These are phyloP conservation scores for Xestia sexstrigata DNA, from an alignment of 2,888 invertebrate genomes.

Conservation along the genomic window DNA sequence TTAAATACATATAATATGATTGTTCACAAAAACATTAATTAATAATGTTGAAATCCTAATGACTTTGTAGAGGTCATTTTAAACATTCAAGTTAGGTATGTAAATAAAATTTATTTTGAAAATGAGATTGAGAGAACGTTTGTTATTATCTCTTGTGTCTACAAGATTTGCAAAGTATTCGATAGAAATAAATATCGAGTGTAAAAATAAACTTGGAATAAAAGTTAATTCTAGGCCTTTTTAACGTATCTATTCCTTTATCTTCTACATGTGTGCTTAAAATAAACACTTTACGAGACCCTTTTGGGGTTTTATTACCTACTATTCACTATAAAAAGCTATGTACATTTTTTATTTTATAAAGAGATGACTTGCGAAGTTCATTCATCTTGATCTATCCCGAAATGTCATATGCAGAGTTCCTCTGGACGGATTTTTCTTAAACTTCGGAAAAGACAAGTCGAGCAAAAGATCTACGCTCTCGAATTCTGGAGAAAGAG, in stretches of 20 bases:
- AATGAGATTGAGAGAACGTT: background rate
- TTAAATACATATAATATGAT: conserved; percentile 2
- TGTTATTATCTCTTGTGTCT: background rate
- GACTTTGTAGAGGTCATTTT: background rate
- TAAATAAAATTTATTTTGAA: background rate
- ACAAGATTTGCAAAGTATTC: background rate
- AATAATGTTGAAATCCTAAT: background rate
- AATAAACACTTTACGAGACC: background rate
- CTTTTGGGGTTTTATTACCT: background rate
- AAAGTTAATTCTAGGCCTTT: background rate
- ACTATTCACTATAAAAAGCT: background rate
- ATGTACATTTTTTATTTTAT: background rate
- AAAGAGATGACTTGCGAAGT: no score
- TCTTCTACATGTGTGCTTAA: background rate
- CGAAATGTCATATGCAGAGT: background rate
- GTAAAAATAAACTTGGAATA: background rate
- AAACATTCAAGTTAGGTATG: background rate
- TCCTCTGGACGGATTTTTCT: background rate
- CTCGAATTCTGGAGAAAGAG: background rate
- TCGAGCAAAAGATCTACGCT: background rate
- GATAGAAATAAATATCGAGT: background rate
- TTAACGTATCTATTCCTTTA: conserved; percentile 18
- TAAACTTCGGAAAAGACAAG: background rate
- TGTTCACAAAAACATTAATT: background rate
- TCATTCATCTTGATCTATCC: background rate